Percentiles rank a stretch among this genome's conserved stretches.
Evolutionary conservation across 2,888 invertebrate species (phyloP).

Genomic region (Noctua comes): DNA sequence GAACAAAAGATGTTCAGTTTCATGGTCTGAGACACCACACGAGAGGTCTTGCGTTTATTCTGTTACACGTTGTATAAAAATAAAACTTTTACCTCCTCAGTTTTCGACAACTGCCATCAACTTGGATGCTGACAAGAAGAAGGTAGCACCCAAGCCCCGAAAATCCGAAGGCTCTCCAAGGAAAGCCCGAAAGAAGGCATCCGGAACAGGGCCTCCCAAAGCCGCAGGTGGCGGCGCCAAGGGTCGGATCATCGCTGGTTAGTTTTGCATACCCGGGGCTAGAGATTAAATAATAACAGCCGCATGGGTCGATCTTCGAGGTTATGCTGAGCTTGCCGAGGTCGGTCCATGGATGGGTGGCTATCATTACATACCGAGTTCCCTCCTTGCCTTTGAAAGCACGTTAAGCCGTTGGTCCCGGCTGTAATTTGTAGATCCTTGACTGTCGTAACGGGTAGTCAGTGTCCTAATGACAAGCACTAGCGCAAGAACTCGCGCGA

Average conservation of each 20-base stretch:
- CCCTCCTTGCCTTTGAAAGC: neutral
- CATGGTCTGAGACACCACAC: too few relatives aligned
- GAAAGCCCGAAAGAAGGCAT: neutral
- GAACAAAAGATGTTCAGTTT: too few relatives aligned
- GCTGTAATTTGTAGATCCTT: neutral
- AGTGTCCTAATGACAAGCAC: neutral
- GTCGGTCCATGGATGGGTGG: neutral
- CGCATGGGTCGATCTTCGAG: neutral
- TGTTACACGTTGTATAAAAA: too few relatives aligned
- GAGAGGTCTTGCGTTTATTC: too few relatives aligned
- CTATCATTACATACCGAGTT: neutral
- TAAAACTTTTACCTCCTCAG: too few relatives aligned
- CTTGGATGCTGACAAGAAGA: too few relatives aligned
- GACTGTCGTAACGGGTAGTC: neutral
- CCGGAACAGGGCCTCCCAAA: neutral
- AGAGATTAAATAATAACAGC: neutral
- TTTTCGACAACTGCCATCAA: too few relatives aligned
- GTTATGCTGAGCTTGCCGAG: neutral
- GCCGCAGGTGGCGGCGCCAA: slow-evolving; percentile 67
- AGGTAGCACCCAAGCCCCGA: too few relatives aligned
- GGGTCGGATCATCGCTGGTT: slow-evolving; percentile 83
- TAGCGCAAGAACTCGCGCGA: too few relatives aligned
- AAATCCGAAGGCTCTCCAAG: too few relatives aligned
- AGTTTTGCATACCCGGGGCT: slow-evolving; percentile 1
- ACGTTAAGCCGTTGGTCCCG: neutral